phyloP scores from a whole-genome alignment of 2,888 invertebrate genomes.

The Dryomyza anilis region DNA sequence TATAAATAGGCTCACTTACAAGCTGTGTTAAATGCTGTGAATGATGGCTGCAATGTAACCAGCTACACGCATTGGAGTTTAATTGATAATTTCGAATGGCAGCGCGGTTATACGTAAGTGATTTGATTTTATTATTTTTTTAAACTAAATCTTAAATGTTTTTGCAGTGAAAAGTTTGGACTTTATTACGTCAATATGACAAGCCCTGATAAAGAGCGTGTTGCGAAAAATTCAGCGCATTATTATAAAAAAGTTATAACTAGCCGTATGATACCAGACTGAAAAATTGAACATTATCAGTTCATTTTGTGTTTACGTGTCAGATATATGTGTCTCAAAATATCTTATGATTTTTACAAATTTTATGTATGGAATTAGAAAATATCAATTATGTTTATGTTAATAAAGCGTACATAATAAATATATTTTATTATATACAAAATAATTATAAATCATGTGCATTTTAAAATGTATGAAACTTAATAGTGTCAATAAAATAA shows the following conservation, averaged over 20 bases:
- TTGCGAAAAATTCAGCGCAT: constrained; percentile 67
- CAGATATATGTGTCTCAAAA: no score
- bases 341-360: no score
- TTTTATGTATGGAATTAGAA: no score
- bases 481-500: no score
- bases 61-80: constrained; percentile 51
- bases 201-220: constrained; percentile 66
- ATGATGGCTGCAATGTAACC: constrained; percentile 47
- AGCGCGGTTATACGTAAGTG: constrained; percentile 49
- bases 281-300: no score
- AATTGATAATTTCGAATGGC: constrained; percentile 55
- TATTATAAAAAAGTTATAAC: constrained; percentile 39
- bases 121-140: constrained; percentile 5
- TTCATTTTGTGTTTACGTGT: no score
- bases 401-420: no score
- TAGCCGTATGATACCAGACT: constrained; percentile 33
- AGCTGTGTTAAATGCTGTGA: constrained; percentile 46
- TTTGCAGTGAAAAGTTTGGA: constrained; percentile 71
- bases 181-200: constrained; percentile 71
- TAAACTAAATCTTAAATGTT: constrained; percentile 16
- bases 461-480: no score
- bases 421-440: no score
- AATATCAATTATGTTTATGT: no score
- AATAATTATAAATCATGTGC: no score
- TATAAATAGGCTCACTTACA: constrained; percentile 45